A percentile compares a stretch with the other conserved stretches of the same genome.
Conservation (phyloP, 2,113 vertebrate species). For the Maccullochella peelii region DNA sequence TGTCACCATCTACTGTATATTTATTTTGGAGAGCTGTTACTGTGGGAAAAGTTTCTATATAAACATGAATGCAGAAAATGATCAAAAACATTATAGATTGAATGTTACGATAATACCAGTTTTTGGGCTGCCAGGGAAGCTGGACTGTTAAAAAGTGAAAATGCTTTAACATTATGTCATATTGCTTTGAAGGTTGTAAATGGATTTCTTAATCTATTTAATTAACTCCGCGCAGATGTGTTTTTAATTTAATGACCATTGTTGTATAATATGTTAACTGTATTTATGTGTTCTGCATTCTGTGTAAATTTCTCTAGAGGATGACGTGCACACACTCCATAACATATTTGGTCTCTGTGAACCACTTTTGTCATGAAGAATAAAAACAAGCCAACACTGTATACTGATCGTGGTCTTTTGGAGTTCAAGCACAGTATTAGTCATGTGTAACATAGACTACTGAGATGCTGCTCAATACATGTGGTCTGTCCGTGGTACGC, state of each 20-base stretch:
- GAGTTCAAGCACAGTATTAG: background rate
- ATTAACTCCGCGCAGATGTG: slow-evolving; percentile 61
- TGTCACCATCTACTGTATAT: background rate
- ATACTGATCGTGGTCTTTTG: background rate
- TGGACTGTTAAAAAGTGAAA: slow-evolving; percentile 64
- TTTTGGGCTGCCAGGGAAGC: background rate
- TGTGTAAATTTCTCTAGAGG: slow-evolving; percentile 62
- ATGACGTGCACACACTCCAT: slow-evolving; percentile 58
- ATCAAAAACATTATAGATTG: background rate
- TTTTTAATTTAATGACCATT: slow-evolving; percentile 73
- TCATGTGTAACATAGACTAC: background rate
- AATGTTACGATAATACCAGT: background rate
- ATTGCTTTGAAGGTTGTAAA: slow-evolving; percentile 66
- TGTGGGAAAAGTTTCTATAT: background rate
- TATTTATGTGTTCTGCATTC: slow-evolving; percentile 76
- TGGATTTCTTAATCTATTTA: slow-evolving; percentile 65
- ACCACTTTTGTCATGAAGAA: slow-evolving; percentile 72
- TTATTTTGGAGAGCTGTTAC: slow-evolving; percentile 5
- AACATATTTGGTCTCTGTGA: slow-evolving; percentile 61
- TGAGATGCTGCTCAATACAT: no score
- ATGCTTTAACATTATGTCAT: slow-evolving; percentile 60
- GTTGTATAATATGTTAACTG: slow-evolving; percentile 73
- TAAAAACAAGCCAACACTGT: slow-evolving; percentile 73
- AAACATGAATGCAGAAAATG: background rate
- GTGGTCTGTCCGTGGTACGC: no score